Percentiles rank a stretch among this genome's conserved stretches.
phyloP scores from a whole-genome alignment of 92 coral and sea anemone species.

The Epizoanthus scotinus region DNA sequence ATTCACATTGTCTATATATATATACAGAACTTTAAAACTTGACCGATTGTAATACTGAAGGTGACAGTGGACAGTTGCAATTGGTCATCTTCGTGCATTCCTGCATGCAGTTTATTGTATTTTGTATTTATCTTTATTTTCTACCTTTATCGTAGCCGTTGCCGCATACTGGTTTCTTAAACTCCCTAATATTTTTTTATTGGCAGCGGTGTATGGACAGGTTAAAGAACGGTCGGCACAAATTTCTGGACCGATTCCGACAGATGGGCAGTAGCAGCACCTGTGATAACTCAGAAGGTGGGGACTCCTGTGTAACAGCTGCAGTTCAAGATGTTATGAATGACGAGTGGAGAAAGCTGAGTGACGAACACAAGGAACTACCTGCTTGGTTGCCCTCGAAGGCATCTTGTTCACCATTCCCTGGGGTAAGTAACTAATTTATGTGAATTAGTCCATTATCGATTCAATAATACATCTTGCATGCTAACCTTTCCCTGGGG shows the following conservation, averaged over 20 bases:
- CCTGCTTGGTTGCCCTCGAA: conserved; percentile 37
- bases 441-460: too few species aligned
- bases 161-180: too few species aligned
- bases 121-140: too few species aligned
- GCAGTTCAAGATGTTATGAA: conserved; percentile 35
- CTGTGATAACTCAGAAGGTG: neutral
- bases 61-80: too few species aligned
- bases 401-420: conserved; percentile 31
- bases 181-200: conserved; percentile 1
- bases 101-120: too few species aligned
- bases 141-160: too few species aligned
- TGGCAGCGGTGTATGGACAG: conserved; percentile 39
- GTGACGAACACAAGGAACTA: conserved; percentile 19
- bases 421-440: conserved; percentile 12
- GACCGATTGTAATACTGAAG: too few species aligned
- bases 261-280: neutral
- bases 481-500: too few species aligned
- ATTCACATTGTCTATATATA: too few species aligned
- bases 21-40: too few species aligned
- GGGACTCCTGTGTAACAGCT: conserved; percentile 1
- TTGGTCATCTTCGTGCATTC: too few species aligned
- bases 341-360: conserved; percentile 32
- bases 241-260: conserved; percentile 29
- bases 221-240: conserved; percentile 28
- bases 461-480: too few species aligned